phyloP scores from a whole-genome alignment of 1,140 invertebrate species.

The Camponotus pennsylvanicus region DNA sequence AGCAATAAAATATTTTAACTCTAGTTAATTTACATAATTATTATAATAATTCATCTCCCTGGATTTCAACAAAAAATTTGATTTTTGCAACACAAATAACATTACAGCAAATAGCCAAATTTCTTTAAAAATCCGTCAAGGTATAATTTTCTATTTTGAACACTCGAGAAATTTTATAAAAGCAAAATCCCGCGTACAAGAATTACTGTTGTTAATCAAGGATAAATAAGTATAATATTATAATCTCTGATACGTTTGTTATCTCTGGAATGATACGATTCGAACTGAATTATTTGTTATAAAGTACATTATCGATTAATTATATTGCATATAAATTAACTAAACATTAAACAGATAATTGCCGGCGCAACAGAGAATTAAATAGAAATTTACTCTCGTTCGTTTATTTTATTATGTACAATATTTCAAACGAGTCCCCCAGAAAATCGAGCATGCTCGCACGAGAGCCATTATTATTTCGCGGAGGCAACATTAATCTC shows the following conservation, averaged over 20 bases:
- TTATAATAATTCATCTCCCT: neutral
- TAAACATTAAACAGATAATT: slow-evolving; percentile 42
- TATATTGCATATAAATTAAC: slow-evolving; percentile 45
- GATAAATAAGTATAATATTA: neutral
- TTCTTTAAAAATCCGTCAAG: neutral
- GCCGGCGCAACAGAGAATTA: slow-evolving; percentile 10
- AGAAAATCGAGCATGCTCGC: slow-evolving; percentile 20
- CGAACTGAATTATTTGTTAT: neutral
- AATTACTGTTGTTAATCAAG: neutral
- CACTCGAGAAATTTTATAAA: neutral
- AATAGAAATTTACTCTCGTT: neutral
- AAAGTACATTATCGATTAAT: slow-evolving; percentile 50
- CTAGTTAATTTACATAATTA: neutral
- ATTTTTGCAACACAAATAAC: neutral
- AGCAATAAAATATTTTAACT: too few species aligned
- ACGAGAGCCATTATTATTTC: slow-evolving; percentile 63
- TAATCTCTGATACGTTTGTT: neutral
- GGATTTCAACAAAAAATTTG: neutral
- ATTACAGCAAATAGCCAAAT: neutral
- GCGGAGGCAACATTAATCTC: slow-evolving; percentile 46
- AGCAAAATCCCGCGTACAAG: neutral
- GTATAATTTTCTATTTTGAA: neutral
- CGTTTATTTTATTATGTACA: slow-evolving; percentile 2
- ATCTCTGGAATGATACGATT: neutral
- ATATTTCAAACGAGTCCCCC: slow-evolving; percentile 8